phyloP scores from a whole-genome alignment of 2,888 invertebrate species.

The Tuberolachnus salignus region DNA sequence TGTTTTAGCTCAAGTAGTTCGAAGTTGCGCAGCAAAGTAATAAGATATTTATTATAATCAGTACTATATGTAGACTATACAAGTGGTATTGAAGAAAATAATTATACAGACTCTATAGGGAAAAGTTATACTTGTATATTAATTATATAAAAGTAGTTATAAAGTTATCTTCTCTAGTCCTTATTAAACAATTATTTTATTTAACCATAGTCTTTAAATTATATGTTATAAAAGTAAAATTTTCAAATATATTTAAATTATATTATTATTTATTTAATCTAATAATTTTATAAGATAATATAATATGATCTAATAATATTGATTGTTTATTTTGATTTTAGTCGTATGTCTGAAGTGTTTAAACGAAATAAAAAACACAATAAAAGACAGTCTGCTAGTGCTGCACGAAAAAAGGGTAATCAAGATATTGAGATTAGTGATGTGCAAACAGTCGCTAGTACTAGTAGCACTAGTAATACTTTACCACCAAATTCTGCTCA shows the following conservation, averaged over 20 bases:
- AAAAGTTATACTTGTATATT: too few relatives aligned
- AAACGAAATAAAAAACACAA: constrained; percentile 52
- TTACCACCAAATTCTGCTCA: constrained; percentile 40
- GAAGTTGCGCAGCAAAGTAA: constrained; percentile 41
- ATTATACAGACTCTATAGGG: too few relatives aligned
- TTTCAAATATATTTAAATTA: not conserved
- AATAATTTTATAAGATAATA: too few relatives aligned
- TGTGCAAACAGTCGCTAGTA: constrained; percentile 24
- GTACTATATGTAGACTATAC: too few relatives aligned
- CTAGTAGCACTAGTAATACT: constrained; percentile 36
- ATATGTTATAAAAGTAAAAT: not conserved
- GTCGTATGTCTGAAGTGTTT: constrained; percentile 51
- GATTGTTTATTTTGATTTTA: not conserved
- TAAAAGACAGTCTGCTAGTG: constrained; percentile 41
- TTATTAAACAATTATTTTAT: too few relatives aligned
- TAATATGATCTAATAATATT: not conserved
- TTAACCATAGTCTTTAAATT: too few relatives aligned
- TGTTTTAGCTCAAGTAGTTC: constrained; percentile 49
- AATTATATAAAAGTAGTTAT: too few relatives aligned
- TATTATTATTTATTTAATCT: not conserved
- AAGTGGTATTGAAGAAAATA: too few relatives aligned
- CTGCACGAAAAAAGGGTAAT: constrained; percentile 51
- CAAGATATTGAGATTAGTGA: constrained; percentile 46
- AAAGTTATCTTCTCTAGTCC: too few relatives aligned
- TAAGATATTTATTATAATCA: too few relatives aligned